phyloP scores from a whole-genome alignment of 2,888 invertebrate genomes.

The Eristalinus sepulchralis region DNA sequence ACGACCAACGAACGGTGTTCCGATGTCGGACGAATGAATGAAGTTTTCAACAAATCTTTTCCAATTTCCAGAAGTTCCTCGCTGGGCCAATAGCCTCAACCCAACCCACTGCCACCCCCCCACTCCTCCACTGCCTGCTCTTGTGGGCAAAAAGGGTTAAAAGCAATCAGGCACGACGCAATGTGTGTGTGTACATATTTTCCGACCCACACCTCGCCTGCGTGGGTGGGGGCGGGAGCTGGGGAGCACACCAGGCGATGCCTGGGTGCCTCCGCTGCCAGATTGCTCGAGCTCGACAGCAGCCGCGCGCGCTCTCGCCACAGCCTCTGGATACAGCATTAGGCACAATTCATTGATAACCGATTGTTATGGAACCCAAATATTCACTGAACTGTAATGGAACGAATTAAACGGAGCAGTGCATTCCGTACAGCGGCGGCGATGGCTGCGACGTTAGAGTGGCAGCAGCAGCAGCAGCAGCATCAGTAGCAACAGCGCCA shows the following conservation, averaged over 20 bases:
- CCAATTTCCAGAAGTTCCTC: constrained; percentile 67
- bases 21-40: constrained; percentile 66
- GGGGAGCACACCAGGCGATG: constrained; percentile 42
- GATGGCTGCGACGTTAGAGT: not conserved
- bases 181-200: constrained; percentile 55
- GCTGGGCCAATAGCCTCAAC: not conserved
- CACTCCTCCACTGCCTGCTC: too few species aligned
- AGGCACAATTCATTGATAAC: constrained; percentile 78
- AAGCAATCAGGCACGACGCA: constrained; percentile 72
- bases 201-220: constrained; percentile 30
- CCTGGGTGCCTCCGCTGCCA: constrained; percentile 58
- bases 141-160: constrained; percentile 58
- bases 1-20: constrained; percentile 23
- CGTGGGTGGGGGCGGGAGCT: not conserved
- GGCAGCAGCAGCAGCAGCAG: not conserved
- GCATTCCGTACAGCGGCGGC: constrained; percentile 64
- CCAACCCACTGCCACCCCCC: not conserved
- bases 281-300: constrained; percentile 44
- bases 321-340: constrained; percentile 73
- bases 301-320: constrained; percentile 50
- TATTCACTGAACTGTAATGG: constrained; percentile 79
- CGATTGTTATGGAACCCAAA: constrained; percentile 78
- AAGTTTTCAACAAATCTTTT: constrained; percentile 72
- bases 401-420: constrained; percentile 78
- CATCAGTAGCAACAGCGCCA: not conserved